A percentile compares a stretch with the other conserved stretches of the same genome.
Conservation (phyloP, 1,140 invertebrate species). For the Drosophila repletoides region DNA sequence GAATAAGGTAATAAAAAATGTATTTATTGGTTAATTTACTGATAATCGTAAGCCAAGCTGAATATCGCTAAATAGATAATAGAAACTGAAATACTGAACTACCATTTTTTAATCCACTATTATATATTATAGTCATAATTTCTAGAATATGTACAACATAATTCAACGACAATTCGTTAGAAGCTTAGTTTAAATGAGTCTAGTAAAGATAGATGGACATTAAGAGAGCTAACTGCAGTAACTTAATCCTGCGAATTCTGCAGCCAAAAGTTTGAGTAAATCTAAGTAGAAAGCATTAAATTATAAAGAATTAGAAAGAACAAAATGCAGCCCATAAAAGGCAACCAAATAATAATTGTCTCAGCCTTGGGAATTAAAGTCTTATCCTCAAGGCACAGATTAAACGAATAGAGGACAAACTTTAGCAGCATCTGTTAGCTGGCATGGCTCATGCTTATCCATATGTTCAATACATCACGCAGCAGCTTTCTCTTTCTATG, state of each 20-base stretch:
- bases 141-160: too few relatives aligned
- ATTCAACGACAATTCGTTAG: too few relatives aligned
- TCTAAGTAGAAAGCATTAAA: neutral
- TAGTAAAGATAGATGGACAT: neutral
- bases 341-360: conserved; percentile 14
- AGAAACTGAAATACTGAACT: too few relatives aligned
- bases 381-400: conserved; percentile 42
- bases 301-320: conserved; percentile 1
- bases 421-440: conserved; percentile 61
- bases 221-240: neutral
- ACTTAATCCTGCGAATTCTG: neutral
- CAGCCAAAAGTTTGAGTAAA: neutral
- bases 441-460: conserved; percentile 45
- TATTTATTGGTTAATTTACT: too few relatives aligned
- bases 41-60: too few relatives aligned
- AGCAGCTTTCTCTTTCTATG: neutral
- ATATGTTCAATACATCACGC: conserved; percentile 59
- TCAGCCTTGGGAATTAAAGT: conserved; percentile 1
- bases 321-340: neutral
- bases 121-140: too few relatives aligned
- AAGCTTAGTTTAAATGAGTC: too few relatives aligned
- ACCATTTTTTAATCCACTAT: too few relatives aligned
- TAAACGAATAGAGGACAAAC: conserved; percentile 43
- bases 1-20: too few relatives aligned
- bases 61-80: too few relatives aligned